These are phyloP conservation scores for Pontoporia blainvillei DNA, from an alignment of 2,113 vertebrate genomes.

Conservation along the genomic window DNA sequence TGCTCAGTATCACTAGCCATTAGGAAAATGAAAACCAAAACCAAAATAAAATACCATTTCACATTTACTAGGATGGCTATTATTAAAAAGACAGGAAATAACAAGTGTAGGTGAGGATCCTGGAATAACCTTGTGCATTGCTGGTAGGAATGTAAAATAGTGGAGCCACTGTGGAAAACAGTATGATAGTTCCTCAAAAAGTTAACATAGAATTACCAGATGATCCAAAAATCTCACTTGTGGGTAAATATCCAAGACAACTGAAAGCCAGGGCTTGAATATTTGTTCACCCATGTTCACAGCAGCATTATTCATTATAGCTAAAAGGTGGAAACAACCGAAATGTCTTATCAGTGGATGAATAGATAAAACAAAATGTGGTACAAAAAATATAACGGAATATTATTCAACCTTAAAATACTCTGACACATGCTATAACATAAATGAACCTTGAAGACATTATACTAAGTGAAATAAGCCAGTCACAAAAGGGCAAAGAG, in stretches of 20 bases:
- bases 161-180: background rate
- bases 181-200: background rate
- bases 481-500: background rate
- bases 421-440: background rate
- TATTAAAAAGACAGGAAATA: background rate
- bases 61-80: background rate
- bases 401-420: background rate
- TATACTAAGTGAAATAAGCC: background rate
- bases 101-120: background rate
- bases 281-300: background rate
- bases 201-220: background rate
- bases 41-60: background rate
- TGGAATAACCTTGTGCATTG: background rate
- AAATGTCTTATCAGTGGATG: background rate
- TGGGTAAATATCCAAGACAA: background rate
- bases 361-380: background rate
- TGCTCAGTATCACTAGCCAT: background rate
- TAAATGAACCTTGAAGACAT: background rate
- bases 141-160: background rate
- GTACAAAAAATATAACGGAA: background rate
- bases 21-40: constrained; percentile 32
- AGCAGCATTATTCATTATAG: background rate
- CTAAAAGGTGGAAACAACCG: background rate
- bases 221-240: background rate
- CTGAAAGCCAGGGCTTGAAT: background rate